These are phyloP conservation scores for Nephotettix cincticeps DNA, from an alignment of 1,140 invertebrate species.

Conservation along the genomic window DNA sequence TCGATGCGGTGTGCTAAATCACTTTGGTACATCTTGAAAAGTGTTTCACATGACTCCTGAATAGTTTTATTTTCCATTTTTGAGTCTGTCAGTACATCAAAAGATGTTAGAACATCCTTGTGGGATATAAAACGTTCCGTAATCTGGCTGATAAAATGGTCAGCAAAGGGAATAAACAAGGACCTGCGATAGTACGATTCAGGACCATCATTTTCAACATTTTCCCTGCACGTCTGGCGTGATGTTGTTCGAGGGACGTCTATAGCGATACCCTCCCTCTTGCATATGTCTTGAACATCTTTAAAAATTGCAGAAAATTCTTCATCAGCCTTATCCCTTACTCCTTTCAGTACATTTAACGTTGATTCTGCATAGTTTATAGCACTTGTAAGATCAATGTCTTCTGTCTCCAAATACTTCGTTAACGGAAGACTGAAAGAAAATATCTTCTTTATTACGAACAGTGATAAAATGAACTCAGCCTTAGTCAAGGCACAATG, in stretches of 20 bases:
- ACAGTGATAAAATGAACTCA: conserved; percentile 1
- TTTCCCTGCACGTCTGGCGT: not conserved
- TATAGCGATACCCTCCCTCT: not conserved
- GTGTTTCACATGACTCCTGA: too few species aligned
- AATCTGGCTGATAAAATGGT: not conserved
- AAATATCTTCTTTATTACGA: conserved; percentile 9
- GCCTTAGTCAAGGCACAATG: not conserved
- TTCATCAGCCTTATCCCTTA: not conserved
- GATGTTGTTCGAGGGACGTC: not conserved
- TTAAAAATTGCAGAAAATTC: not conserved
- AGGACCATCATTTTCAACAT: not conserved
- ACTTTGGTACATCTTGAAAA: too few species aligned
- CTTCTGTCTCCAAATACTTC: conserved; percentile 1
- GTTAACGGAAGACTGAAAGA: not conserved
- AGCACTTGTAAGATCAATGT: conserved; percentile 8
- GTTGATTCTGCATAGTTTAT: not conserved
- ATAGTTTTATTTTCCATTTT: too few species aligned
- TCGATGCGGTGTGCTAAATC: too few species aligned
- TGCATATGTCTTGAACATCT: not conserved
- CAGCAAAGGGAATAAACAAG: not conserved
- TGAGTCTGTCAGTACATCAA: too few species aligned
- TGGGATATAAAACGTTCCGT: not conserved
- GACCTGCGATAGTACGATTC: not conserved
- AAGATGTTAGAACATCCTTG: not conserved
- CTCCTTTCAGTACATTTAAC: not conserved